Conservation (phyloP, 1,140 invertebrate genomes). For the Frieseomelitta varia region DNA sequence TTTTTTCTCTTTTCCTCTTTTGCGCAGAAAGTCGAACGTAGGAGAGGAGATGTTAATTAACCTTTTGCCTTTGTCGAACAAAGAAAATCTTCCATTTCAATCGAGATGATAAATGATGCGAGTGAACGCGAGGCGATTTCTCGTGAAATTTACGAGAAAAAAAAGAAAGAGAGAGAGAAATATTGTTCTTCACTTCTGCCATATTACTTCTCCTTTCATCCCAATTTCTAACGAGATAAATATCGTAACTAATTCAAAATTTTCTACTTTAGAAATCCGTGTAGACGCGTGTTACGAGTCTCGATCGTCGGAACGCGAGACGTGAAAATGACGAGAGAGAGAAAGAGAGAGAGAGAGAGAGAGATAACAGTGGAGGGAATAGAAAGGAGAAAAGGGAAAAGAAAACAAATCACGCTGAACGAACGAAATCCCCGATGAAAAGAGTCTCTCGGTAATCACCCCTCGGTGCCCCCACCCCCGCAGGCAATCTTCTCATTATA, state of each 20-base stretch:
- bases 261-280: background rate
- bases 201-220: background rate
- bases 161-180: too few relatives aligned
- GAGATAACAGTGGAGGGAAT: background rate
- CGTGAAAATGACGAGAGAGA: background rate
- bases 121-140: too few relatives aligned
- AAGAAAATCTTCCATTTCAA: background rate
- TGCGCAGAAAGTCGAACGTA: background rate
- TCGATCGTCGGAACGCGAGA: background rate
- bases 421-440: slow-evolving; percentile 36
- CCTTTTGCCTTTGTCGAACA: too few relatives aligned
- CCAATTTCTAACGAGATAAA: background rate
- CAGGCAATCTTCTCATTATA: slow-evolving; percentile 56
- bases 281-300: background rate
- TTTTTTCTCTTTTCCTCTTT: too few relatives aligned
- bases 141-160: too few relatives aligned
- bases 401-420: slow-evolving; percentile 2
- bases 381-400: background rate
- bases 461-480: slow-evolving; percentile 24
- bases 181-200: too few relatives aligned
- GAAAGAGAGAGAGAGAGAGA: background rate
- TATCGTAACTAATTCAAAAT: background rate
- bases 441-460: slow-evolving; percentile 33
- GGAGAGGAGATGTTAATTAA: background rate
- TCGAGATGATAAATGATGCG: background rate